Percentiles rank a stretch among this genome's conserved stretches.
phyloP scores from a whole-genome alignment of 2,797 vertebrate species.

The Pangasius macronema region DNA sequence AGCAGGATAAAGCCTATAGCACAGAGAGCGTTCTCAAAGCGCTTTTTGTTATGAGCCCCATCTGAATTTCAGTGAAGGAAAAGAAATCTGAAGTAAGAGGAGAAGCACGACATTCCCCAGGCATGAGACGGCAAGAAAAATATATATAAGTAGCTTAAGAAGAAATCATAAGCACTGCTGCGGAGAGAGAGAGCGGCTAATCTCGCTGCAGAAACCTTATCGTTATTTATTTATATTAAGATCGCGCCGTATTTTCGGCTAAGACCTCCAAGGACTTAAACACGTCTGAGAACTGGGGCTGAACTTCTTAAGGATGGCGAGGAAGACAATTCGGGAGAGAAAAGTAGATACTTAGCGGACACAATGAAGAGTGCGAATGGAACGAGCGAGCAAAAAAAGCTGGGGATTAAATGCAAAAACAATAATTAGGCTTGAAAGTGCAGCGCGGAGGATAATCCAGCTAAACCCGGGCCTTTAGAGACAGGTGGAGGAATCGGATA shows the following conservation, averaged over 20 bases:
- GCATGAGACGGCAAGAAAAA: not conserved
- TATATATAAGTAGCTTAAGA: constrained; percentile 66
- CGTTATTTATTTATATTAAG: constrained; percentile 65
- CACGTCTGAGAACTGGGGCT: constrained; percentile 43
- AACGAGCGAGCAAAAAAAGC: not conserved
- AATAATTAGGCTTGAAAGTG: constrained; percentile 49
- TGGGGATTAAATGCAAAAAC: constrained; percentile 38
- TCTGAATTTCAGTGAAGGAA: constrained; percentile 31
- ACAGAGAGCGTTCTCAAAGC: not conserved
- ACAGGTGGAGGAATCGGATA: constrained; percentile 32
- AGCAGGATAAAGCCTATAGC: not conserved
- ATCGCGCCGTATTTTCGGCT: constrained; percentile 65
- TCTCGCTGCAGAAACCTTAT: constrained; percentile 73
- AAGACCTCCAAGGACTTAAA: constrained; percentile 62
- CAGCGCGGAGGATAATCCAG: constrained; percentile 57
- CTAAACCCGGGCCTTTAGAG: constrained; percentile 43
- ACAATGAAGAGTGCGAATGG: not conserved
- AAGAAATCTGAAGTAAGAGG: not conserved
- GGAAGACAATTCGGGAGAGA: not conserved
- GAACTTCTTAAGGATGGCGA: constrained; percentile 26
- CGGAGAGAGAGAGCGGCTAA: constrained; percentile 53
- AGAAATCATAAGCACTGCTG: constrained; percentile 60
- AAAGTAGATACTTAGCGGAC: not conserved
- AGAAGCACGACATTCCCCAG: not conserved
- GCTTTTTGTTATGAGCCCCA: constrained; percentile 11